Evolutionary conservation across 2,888 invertebrate genomes (phyloP).

Genomic region (Drosophila leonis): DNA sequence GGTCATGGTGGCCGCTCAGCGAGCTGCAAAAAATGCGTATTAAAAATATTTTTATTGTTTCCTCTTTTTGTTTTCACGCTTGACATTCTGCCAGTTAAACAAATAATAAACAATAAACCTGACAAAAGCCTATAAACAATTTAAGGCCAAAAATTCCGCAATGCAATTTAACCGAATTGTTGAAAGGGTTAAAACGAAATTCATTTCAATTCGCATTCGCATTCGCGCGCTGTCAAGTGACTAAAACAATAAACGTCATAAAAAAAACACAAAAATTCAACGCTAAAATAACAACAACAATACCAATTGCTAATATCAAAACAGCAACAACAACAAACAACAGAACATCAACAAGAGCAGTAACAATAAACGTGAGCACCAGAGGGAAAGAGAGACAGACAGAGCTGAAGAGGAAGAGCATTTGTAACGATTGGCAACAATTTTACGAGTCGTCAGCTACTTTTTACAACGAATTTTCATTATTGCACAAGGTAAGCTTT

Average conservation of each 20-base stretch:
- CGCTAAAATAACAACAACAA: conserved; percentile 25
- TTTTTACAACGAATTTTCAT: conserved; percentile 79
- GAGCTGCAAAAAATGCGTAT: conserved; percentile 51
- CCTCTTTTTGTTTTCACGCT: conserved; percentile 19
- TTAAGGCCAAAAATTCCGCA: conserved; percentile 19
- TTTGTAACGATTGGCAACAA: conserved; percentile 69
- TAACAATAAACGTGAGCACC: conserved; percentile 26
- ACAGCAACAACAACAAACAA: conserved; percentile 54
- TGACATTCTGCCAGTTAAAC: conserved; percentile 52
- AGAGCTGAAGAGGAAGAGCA: conserved; percentile 2
- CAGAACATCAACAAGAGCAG: conserved; percentile 44
- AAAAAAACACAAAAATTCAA: conserved; percentile 27
- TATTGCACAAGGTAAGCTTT: conserved; percentile 72
- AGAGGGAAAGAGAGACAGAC: background rate
- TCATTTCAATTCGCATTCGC: conserved; percentile 31
- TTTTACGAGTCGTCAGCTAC: conserved; percentile 76
- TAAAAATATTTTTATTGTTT: conserved; percentile 63
- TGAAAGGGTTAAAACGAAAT: conserved; percentile 37
- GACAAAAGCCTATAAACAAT: conserved; percentile 61
- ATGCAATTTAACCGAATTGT: conserved; percentile 35
- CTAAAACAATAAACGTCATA: conserved; percentile 69
- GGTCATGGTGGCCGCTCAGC: conserved; percentile 10
- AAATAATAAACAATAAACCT: conserved; percentile 56
- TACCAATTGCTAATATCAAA: conserved; percentile 34
- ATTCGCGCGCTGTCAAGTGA: conserved; percentile 62